These are phyloP conservation scores for Flexamia atlantica DNA, from an alignment of 2,888 invertebrate genomes.

Conservation along the genomic window DNA sequence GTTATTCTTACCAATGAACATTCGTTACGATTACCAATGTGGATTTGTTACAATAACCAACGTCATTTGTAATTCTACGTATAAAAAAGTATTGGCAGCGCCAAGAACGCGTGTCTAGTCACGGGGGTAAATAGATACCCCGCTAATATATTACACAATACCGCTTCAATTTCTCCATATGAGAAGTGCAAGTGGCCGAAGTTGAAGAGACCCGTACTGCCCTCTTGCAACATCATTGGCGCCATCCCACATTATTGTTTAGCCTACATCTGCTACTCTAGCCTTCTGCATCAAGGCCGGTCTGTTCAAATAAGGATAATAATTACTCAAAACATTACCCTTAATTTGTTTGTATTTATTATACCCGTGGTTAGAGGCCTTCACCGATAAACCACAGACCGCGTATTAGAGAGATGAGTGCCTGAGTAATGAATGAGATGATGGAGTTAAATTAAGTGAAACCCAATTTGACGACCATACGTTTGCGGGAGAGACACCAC, in stretches of 20 bases:
- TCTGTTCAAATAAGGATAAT: slow-evolving; percentile 21
- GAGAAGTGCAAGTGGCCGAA: not conserved
- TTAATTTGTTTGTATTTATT: slow-evolving; percentile 41
- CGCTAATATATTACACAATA: not conserved
- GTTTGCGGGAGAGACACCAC: not conserved
- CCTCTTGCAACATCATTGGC: not conserved
- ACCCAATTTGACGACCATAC: not conserved
- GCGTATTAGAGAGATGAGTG: not conserved
- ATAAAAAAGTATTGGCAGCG: too few species aligned
- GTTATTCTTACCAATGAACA: too few species aligned
- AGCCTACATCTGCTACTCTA: slow-evolving; percentile 8
- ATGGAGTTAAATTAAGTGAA: slow-evolving; percentile 20
- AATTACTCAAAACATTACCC: slow-evolving; percentile 28
- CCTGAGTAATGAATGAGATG: not conserved
- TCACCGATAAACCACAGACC: slow-evolving; percentile 1
- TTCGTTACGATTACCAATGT: too few species aligned
- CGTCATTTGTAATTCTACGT: too few species aligned
- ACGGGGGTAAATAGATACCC: too few species aligned
- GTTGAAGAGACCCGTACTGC: slow-evolving; percentile 1
- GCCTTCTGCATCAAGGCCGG: slow-evolving; percentile 19
- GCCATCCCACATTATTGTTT: slow-evolving; percentile 6
- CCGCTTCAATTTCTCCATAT: slow-evolving; percentile 6
- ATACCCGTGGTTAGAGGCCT: not conserved
- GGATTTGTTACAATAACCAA: too few species aligned
- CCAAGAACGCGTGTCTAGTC: too few species aligned